A percentile compares a stretch with the other conserved stretches of the same genome.
These are phyloP conservation scores for Phainopepla nitens DNA, from an alignment of 2,113 vertebrate genomes.

Conservation along the genomic window DNA sequence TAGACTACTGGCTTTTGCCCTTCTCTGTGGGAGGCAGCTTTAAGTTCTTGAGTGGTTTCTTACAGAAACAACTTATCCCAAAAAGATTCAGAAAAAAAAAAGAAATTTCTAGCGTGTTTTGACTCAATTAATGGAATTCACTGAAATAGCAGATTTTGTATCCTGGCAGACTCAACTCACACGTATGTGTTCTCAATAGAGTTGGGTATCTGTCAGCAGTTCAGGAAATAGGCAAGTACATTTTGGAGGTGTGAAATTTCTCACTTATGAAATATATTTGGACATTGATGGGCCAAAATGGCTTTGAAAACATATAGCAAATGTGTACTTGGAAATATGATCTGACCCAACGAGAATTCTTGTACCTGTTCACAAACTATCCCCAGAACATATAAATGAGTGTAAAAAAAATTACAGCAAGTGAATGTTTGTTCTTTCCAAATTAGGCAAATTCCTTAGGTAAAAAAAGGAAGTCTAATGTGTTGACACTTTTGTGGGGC, in stretches of 20 bases:
- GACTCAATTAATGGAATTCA: not conserved
- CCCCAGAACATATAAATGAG: not conserved
- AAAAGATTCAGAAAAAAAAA: not conserved
- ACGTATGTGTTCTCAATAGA: not conserved
- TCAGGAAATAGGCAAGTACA: not conserved
- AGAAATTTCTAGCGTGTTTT: not conserved
- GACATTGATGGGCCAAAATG: not conserved
- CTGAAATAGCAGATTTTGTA: not conserved
- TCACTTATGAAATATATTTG: slow-evolving; percentile 8
- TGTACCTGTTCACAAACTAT: not conserved
- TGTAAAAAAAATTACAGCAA: not conserved
- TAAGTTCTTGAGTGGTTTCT: not conserved
- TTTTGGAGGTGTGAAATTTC: slow-evolving; percentile 41
- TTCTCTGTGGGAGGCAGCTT: not conserved
- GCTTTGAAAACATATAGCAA: not conserved
- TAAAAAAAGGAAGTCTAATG: not conserved
- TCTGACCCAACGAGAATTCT: not conserved
- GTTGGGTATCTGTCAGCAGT: not conserved
- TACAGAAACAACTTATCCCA: not conserved
- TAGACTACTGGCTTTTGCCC: not conserved
- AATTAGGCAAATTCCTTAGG: slow-evolving; percentile 5
- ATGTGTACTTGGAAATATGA: not conserved
- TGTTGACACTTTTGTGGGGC: slow-evolving; percentile 1
- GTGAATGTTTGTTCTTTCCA: not conserved
- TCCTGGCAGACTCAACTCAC: not conserved